Evolutionary conservation across 2,888 invertebrate genomes (phyloP).

Genomic region (Eumacrocentrus americanus): DNA sequence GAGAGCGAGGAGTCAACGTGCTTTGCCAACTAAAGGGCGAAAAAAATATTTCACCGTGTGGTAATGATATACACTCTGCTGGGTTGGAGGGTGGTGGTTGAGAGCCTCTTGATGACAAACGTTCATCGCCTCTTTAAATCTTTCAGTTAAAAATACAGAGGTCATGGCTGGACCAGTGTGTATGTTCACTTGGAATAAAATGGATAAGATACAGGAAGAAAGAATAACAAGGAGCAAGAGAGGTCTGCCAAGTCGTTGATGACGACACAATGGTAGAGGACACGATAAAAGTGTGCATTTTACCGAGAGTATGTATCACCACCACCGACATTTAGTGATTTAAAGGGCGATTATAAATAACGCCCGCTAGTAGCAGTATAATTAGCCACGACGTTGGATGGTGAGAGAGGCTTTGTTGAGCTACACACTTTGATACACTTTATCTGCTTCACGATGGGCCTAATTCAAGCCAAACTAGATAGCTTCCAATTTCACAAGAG

Average conservation of each 20-base stretch:
- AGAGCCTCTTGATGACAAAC: slow-evolving; percentile 7
- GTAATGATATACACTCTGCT: neutral
- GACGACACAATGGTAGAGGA: neutral
- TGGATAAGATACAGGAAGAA: neutral
- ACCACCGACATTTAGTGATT: slow-evolving; percentile 24
- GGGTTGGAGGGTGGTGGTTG: neutral
- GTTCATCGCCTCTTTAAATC: slow-evolving; percentile 9
- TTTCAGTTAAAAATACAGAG: slow-evolving; percentile 17
- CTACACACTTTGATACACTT: neutral
- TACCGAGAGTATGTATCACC: slow-evolving; percentile 21
- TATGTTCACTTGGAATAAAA: slow-evolving; percentile 1
- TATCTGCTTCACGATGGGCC: neutral
- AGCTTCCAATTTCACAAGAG: neutral
- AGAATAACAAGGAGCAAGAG: neutral
- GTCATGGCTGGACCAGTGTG: neutral
- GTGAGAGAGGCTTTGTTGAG: slow-evolving; percentile 4
- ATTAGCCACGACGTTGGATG: slow-evolving; percentile 23
- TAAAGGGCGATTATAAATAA: slow-evolving; percentile 28
- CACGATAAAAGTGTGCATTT: slow-evolving; percentile 4
- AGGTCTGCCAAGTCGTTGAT: neutral
- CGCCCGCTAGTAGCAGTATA: slow-evolving; percentile 22
- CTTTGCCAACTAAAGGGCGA: neutral
- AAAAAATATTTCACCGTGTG: neutral
- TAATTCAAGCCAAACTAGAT: neutral
- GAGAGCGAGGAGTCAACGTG: slow-evolving; percentile 16